Conservation (phyloP, 2,113 vertebrate genomes). For the Dolichallabes microphthalmus region DNA sequence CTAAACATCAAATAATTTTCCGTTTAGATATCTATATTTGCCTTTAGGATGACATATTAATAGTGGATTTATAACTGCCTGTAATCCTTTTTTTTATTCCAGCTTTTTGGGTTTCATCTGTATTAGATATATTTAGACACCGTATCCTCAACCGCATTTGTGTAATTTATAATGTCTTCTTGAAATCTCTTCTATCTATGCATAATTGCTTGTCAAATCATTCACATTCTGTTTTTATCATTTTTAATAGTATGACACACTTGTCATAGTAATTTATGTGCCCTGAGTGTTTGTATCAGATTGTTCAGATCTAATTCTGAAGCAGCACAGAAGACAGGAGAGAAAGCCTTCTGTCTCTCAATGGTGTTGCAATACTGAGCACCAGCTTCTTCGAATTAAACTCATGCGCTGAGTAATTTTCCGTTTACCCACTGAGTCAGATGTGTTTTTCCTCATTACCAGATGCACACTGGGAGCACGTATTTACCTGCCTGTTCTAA, state of each 20-base stretch:
- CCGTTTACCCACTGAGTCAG: conserved; percentile 27
- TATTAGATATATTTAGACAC: not conserved
- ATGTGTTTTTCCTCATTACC: not conserved
- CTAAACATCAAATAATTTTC: not conserved
- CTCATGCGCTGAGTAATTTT: conserved; percentile 28
- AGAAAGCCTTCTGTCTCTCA: not conserved
- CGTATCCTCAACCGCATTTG: not conserved
- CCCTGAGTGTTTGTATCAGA: not conserved
- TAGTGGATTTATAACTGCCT: not conserved
- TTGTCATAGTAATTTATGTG: not conserved
- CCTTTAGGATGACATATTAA: not conserved
- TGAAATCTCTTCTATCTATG: not conserved
- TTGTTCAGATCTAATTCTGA: not conserved
- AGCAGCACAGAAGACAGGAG: not conserved
- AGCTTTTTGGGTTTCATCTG: not conserved
- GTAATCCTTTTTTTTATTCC: not conserved
- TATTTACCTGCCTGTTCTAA: conserved; percentile 34
- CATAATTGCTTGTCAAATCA: not conserved
- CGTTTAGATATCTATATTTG: not conserved
- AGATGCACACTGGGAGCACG: not conserved
- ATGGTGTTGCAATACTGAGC: not conserved
- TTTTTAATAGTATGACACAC: not conserved
- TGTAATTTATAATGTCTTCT: not conserved
- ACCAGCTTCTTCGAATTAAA: conserved; percentile 10
- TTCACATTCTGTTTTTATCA: not conserved